Percentiles rank a stretch among this genome's conserved stretches.
Evolutionary conservation across 2,797 vertebrate genomes (phyloP).

Genomic region (Sebastiscus tertius): DNA sequence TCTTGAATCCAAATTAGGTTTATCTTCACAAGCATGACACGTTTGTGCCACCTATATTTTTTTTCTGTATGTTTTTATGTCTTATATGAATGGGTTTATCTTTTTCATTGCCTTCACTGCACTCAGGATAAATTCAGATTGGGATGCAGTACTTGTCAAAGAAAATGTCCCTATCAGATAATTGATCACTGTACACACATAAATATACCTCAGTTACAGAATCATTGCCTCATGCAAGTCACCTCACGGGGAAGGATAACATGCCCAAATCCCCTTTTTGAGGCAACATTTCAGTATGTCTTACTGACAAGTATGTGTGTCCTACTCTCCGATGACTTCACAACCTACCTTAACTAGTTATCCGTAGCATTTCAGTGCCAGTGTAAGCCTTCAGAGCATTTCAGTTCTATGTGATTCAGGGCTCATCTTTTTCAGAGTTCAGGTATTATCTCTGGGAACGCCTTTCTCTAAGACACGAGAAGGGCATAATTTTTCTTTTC

Average conservation of each 20-base stretch:
- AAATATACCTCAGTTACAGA: conserved; percentile 68
- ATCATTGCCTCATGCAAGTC: conserved; percentile 46
- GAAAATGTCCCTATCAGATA: conserved; percentile 36
- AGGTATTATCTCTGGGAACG: conserved; percentile 47
- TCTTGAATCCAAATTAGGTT: conserved; percentile 10
- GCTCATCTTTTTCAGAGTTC: conserved; percentile 30
- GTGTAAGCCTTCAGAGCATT: conserved; percentile 53
- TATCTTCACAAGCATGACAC: conserved; percentile 13
- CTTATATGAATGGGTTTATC: conserved; percentile 26
- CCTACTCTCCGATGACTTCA: conserved; percentile 49
- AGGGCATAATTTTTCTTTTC: conserved; percentile 6
- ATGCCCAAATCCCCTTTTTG: conserved; percentile 8
- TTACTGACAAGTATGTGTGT: conserved; percentile 42
- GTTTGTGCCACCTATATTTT: not conserved
- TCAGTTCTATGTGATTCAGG: conserved; percentile 34
- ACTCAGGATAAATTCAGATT: conserved; percentile 59
- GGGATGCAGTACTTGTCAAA: conserved; percentile 46
- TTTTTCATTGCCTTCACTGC: conserved; percentile 51
- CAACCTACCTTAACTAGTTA: conserved; percentile 62
- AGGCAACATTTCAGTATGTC: conserved; percentile 56
- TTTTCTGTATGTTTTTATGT: conserved; percentile 6
- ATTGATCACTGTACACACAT: conserved; percentile 40
- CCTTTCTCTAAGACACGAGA: conserved; percentile 11
- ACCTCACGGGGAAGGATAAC: conserved; percentile 18
- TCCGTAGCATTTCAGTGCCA: conserved; percentile 56